Conservation (phyloP, 2,888 invertebrate genomes). For the Dryococelus australis region DNA sequence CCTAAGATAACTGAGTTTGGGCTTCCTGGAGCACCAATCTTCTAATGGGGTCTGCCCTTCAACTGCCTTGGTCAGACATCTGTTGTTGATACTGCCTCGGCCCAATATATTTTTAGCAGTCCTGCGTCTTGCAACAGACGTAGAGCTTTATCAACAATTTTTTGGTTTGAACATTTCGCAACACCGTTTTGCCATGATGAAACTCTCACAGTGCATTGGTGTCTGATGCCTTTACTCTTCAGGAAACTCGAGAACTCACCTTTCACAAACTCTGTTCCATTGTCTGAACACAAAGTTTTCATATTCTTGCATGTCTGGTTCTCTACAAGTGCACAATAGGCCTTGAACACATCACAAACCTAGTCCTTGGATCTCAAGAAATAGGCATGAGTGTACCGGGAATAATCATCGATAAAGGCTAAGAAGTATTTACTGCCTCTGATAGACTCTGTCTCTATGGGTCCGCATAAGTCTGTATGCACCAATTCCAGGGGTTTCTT, state of each 20-base stretch:
- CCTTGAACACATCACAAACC: neutral
- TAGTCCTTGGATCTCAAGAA: neutral
- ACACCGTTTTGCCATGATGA: too few species aligned
- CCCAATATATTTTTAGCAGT: slow-evolving; percentile 12
- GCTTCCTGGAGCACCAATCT: too few species aligned
- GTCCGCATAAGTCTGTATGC: too few species aligned
- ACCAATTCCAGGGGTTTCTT: neutral
- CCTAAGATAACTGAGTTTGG: too few species aligned
- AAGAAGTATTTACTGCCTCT: too few species aligned
- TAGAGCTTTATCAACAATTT: neutral
- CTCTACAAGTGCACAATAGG: neutral
- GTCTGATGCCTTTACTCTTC: too few species aligned
- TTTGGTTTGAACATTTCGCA: neutral
- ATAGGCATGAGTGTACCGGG: too few species aligned
- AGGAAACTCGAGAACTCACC: neutral
- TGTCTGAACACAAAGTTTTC: neutral
- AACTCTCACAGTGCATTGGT: too few species aligned
- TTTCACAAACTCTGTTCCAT: neutral
- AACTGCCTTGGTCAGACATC: too few species aligned
- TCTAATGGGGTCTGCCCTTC: too few species aligned
- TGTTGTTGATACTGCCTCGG: neutral
- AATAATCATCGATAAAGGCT: too few species aligned
- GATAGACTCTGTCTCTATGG: too few species aligned
- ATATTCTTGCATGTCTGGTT: neutral
- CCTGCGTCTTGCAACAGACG: slow-evolving; percentile 3